Evolutionary conservation across 2,113 vertebrate genomes (phyloP), one percentile per base, ranked within the genome.

Genomic region (Dascyllus trimaculatus): DNA sequence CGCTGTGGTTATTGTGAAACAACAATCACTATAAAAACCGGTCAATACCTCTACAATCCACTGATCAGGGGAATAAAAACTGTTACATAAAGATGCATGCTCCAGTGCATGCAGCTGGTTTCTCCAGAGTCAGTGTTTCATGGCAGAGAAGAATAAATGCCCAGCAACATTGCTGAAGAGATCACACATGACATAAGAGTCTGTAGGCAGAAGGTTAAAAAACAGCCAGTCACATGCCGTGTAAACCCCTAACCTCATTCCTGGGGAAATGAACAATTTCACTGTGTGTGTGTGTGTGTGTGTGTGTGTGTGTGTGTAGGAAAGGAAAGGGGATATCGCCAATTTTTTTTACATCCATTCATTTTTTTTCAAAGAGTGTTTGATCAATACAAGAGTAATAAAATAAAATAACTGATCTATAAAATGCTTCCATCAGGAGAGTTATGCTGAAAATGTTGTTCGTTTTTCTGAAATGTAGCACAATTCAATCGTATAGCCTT

Each of bases 121-220:
- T 81, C 76, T 79, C 78, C 67, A 74, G 88, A 89, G 91, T 85
- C 81, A 85, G 81, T 87, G 85, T 89, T 92, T 89, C 78, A 71
- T 75, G 70, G 85, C 73, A 88, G 75, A 85, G 76, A 82, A 81
- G 71, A 90, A 89, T 78, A 90, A 90, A 86, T 49, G 65, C 78
- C 83, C 77, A 53, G 89, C 86, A 88, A 88, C 84, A 84, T 59
- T 57, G 85, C 85, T 95, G 93, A 94, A 94, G 84, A 93, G 93
- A 94, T 95, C 91, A 90, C 87, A 92, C 78, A 88, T 94, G 93
- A 95, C 93, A 95, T 89, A 86, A 82, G 89, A 93, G 92, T 92
- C 93, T 93, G 91, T 88, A 94, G 92, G 92, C 93, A 94, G 88
- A 93, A 91, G 93, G 91, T 93, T 91, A 94, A 90, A 94, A 94